phyloP scores from a whole-genome alignment of 2,113 vertebrate species.

The Machaerirhynchus nigripectus region DNA sequence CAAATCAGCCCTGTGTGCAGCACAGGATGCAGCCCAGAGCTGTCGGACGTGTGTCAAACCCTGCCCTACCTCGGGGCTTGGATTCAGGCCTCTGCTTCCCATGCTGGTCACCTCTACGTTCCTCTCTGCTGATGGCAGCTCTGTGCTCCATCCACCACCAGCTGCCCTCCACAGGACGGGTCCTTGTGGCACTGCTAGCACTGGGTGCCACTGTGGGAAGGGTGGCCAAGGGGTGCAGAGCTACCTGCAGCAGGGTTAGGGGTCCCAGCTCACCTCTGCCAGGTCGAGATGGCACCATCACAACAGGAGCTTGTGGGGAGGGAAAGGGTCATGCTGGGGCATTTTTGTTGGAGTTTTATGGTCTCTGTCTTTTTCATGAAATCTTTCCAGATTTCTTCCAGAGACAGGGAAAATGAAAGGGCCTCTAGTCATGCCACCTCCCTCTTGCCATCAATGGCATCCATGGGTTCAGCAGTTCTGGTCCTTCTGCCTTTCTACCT shows the following conservation, averaged over 20 bases:
- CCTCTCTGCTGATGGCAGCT: not conserved
- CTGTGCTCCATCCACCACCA: not conserved
- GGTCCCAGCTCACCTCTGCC: not conserved
- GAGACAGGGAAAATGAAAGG: not conserved
- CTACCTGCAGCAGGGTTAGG: not conserved
- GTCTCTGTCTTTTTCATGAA: not conserved
- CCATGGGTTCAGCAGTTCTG: not conserved
- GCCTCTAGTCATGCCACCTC: not conserved
- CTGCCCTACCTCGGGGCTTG: not conserved
- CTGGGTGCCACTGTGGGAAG: not conserved
- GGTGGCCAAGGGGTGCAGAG: not conserved
- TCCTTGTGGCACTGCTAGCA: not conserved
- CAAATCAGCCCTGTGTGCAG: not conserved
- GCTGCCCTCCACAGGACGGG: not conserved
- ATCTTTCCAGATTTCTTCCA: not conserved
- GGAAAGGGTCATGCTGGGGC: not conserved
- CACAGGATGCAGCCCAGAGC: not conserved
- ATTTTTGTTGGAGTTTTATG: not conserved
- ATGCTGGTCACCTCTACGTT: fast-evolving
- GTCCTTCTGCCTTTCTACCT: not conserved
- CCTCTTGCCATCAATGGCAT: not conserved
- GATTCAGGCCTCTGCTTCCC: not conserved
- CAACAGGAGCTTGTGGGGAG: not conserved
- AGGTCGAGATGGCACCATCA: fast-evolving
- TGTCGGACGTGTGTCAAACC: fast-evolving